Evolutionary conservation across 2,888 invertebrate species (phyloP).

Genomic region (Entomobrya multifasciata): DNA sequence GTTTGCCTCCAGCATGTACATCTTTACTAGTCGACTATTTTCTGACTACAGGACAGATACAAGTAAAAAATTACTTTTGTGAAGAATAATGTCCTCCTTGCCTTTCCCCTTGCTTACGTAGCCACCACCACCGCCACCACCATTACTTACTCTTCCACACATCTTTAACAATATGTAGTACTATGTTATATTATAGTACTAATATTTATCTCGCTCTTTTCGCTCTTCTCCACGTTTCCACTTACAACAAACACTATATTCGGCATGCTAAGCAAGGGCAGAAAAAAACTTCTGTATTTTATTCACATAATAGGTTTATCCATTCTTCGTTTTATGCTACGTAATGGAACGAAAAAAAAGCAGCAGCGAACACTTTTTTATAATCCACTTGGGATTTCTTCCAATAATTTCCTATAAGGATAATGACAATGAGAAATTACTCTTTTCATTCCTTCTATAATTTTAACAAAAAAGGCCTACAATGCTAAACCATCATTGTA

Average conservation of each 20-base stretch:
- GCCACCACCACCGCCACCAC: conserved; percentile 2
- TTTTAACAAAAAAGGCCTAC: conserved; percentile 46
- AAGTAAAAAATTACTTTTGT: conserved; percentile 63
- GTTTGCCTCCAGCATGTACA: conserved; percentile 48
- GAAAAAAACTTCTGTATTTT: conserved; percentile 52
- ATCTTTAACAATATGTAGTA: too few species aligned
- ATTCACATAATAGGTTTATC: conserved; percentile 57
- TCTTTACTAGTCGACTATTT: conserved; percentile 18
- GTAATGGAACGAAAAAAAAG: not conserved
- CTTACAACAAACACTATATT: conserved; percentile 44
- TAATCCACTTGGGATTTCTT: conserved; percentile 79
- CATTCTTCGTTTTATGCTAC: conserved; percentile 42
- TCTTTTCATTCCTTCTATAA: conserved; percentile 64
- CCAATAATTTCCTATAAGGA: conserved; percentile 80
- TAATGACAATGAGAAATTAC: conserved; percentile 79
- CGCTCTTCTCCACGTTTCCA: too few species aligned
- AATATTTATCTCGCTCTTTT: conserved; percentile 56
- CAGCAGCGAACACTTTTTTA: conserved; percentile 73
- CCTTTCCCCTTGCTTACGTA: conserved; percentile 11
- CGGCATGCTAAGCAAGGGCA: conserved; percentile 14
- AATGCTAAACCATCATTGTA: conserved; percentile 11
- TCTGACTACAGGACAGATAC: conserved; percentile 46
- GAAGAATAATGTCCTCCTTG: conserved; percentile 59
- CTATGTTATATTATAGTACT: conserved; percentile 13
- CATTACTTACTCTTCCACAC: conserved; percentile 3